phyloP scores from a whole-genome alignment of 2,888 invertebrate species.

The Linyphia triangularis region DNA sequence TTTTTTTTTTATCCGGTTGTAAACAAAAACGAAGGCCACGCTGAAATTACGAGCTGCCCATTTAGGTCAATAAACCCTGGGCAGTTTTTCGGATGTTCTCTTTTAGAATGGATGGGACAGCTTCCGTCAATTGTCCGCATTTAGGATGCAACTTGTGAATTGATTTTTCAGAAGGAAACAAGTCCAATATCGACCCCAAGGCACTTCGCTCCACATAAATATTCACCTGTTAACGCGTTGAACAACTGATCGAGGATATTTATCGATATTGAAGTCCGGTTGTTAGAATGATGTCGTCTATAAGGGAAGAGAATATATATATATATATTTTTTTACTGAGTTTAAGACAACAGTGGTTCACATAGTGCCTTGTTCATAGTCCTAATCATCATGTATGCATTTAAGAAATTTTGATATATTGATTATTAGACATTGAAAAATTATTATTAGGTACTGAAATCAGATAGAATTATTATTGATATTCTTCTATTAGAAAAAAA shows the following conservation, averaged over 20 bases:
- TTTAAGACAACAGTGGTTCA: no score
- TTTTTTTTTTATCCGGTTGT: not conserved
- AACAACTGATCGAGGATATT: not conserved
- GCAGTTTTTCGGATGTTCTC: not conserved
- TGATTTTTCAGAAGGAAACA: not conserved
- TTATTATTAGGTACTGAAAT: no score
- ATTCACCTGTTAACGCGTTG: not conserved
- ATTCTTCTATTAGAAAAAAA: no score
- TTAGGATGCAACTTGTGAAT: not conserved
- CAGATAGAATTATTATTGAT: no score
- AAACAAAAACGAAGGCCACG: not conserved
- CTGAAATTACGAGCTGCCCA: not conserved
- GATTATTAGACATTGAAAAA: no score
- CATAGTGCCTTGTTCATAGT: no score
- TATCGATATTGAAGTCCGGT: not conserved
- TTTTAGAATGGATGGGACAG: not conserved
- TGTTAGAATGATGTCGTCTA: not conserved
- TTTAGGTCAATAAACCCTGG: slow-evolving; percentile 55
- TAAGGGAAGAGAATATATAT: not conserved
- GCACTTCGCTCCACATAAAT: not conserved
- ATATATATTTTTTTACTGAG: no score
- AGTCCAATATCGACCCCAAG: not conserved
- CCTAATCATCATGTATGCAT: no score
- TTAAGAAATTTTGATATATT: no score
- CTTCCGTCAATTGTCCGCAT: slow-evolving; percentile 39